phyloP scores from a whole-genome alignment of 2,113 vertebrate species.

The Protobothrops flavoviridis region DNA sequence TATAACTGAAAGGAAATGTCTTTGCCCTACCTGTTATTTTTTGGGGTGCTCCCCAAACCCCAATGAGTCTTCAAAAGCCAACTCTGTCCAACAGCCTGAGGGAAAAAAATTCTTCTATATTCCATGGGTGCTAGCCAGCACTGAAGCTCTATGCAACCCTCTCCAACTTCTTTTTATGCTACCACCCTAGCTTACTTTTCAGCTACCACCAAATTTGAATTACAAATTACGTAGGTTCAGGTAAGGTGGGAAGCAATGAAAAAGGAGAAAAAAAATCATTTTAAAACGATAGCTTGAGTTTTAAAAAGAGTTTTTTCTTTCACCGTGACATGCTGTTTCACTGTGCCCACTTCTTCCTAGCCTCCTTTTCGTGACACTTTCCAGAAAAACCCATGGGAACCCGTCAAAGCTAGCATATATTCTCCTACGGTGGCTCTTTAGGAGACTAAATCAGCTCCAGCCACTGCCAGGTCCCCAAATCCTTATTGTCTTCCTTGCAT shows the following conservation, averaged over 20 bases:
- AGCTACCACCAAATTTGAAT: neutral
- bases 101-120: neutral
- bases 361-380: neutral
- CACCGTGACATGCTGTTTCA: too few relatives aligned
- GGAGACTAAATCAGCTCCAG: too few relatives aligned
- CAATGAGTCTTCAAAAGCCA: neutral
- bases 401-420: neutral
- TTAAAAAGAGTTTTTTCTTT: too few relatives aligned
- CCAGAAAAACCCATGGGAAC: neutral
- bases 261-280: too few relatives aligned
- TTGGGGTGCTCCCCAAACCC: neutral
- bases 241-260: too few relatives aligned
- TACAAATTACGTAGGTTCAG: neutral
- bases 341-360: too few relatives aligned
- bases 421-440: too few relatives aligned
- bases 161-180: neutral
- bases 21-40: neutral
- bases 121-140: neutral
- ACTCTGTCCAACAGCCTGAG: neutral
- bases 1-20: neutral
- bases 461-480: too few relatives aligned
- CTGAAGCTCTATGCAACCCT: neutral
- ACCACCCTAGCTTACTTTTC: neutral
- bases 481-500: too few relatives aligned
- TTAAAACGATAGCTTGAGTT: too few relatives aligned